phyloP scores from a whole-genome alignment of 2,888 invertebrate species.

The Lepidocyrtinus sp. region DNA sequence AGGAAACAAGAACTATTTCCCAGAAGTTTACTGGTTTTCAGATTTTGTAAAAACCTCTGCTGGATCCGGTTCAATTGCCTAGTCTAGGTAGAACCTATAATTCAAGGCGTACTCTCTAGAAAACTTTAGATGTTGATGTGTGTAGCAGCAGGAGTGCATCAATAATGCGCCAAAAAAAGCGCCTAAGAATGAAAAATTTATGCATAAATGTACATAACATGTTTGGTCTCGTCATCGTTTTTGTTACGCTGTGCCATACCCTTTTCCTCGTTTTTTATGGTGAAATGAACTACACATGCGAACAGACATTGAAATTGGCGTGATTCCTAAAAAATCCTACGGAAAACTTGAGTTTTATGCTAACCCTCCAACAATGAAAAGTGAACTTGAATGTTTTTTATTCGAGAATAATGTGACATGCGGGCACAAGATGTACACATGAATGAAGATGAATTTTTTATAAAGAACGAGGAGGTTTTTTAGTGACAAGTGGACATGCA shows the following conservation, averaged over 20 bases:
- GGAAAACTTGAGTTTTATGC: too few species aligned
- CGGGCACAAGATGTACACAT: background rate
- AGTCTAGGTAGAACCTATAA: background rate
- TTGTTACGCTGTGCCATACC: constrained; percentile 1
- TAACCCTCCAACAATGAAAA: too few species aligned
- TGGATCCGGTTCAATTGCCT: constrained; percentile 1
- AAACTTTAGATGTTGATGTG: background rate
- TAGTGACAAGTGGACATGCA: constrained; percentile 10
- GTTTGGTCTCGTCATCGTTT: background rate
- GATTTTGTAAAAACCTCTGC: too few species aligned
- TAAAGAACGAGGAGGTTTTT: background rate
- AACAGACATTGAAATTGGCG: constrained; percentile 7
- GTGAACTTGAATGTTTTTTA: background rate
- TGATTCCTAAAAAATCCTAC: constrained; percentile 13
- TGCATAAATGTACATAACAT: constrained; percentile 14
- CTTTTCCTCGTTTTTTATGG: background rate
- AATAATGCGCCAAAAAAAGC: constrained; percentile 38
- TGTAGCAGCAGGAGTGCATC: constrained; percentile 40
- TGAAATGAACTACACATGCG: constrained; percentile 3
- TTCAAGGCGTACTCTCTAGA: background rate
- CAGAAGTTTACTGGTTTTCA: too few species aligned
- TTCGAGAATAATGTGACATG: background rate
- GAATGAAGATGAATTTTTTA: constrained; percentile 7
- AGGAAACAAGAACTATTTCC: too few species aligned
- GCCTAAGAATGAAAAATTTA: constrained; percentile 33